Evolutionary conservation across 2,888 invertebrate species (phyloP), one percentile per base, ranked within the genome.

Genomic region (Nymphalis c-album): DNA sequence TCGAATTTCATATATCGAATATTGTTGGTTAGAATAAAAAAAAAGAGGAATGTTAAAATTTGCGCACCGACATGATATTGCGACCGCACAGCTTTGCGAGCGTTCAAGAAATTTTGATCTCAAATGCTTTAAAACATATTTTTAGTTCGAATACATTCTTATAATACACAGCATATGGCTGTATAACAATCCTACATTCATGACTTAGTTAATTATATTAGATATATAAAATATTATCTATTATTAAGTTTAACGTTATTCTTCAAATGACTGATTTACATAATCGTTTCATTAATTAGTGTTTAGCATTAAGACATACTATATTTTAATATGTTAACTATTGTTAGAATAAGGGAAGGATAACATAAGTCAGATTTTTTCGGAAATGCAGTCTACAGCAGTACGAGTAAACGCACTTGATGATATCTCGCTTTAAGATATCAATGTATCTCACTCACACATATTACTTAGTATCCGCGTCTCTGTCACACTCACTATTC

Each of bases 231-330:
- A 66, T 18, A 69, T 63, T 53, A 66, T 77, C 72, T 79, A 75
- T 69, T 73, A 68, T 75, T 79, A 82, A 80, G 77, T 80, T 81
- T 73, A 79, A 80, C 77, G 75, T 82, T 85, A 84, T 82, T 83
- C 78, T 85, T 87, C 83, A 73, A 85, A 87, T 77, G 87, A 88
- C 87, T 88, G 88, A 88, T 87, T 87, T 86, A 86, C 83, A 86
- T 80, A 83, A 87, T 83, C 81, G 78, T 85, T 85, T 86, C 80
- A 82, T 82, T 82, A 75, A 78, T 77, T 83, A 83, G 79, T 75
- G 59, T 71, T 77, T 83, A 85, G 79, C 59, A 73, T 61, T 83
- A 85, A 83, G 80, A 75, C 64, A 67, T 70, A 67, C 70, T 76
- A 79, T 78, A 80, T 80, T 82, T 80, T 78, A 79, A 69, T 78